These are phyloP conservation scores for Synodontis membranacea DNA, from an alignment of 2,113 vertebrate genomes.

Conservation along the genomic window DNA sequence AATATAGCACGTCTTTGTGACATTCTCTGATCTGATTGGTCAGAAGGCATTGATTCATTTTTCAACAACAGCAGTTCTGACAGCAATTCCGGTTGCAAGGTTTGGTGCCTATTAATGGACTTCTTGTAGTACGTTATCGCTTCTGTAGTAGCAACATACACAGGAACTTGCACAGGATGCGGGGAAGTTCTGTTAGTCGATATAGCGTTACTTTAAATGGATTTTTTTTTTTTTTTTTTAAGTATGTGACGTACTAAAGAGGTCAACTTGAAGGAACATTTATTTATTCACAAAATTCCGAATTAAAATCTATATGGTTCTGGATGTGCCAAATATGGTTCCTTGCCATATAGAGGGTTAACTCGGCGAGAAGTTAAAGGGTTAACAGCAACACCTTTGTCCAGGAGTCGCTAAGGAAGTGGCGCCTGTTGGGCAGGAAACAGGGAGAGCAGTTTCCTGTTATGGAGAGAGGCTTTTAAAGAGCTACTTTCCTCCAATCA, in stretches of 20 bases:
- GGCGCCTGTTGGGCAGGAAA: conserved; percentile 95
- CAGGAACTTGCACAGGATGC: neutral
- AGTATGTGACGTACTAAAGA: no score
- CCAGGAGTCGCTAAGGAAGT: conserved; percentile 89
- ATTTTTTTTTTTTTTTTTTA: no score
- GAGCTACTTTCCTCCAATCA: conserved; percentile 87
- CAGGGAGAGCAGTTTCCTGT: conserved; percentile 96
- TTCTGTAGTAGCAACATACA: neutral
- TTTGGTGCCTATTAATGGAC: neutral
- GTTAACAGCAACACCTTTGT: conserved; percentile 85
- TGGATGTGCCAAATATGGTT: no score
- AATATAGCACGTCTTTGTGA: neutral
- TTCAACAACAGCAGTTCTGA: neutral
- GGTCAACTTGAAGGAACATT: no score
- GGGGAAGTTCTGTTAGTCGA: neutral
- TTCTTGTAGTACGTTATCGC: neutral
- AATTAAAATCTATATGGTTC: no score
- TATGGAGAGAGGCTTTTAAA: conserved; percentile 90
- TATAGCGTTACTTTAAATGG: neutral
- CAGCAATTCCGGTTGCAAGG: neutral
- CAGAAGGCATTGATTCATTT: neutral
- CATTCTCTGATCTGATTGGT: neutral
- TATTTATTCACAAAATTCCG: no score
- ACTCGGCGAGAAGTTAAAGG: conserved; percentile 66
- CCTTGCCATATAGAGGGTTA: no score